Evolutionary conservation across 2,888 invertebrate species (phyloP).

Genomic region (Leucoptera coffeella): DNA sequence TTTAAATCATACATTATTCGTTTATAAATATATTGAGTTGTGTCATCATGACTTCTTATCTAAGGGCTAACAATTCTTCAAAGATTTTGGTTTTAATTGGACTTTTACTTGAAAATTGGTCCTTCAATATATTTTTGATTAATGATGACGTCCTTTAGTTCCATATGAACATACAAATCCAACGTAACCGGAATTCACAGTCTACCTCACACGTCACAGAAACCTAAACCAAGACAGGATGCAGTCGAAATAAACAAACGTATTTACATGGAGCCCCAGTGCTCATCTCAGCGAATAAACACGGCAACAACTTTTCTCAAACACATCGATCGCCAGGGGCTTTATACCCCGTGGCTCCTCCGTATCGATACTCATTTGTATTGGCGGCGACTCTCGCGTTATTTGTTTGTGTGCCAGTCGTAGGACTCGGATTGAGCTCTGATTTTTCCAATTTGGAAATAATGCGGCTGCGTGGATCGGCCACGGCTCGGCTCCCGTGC

Average conservation of each 20-base stretch:
- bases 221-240: slow-evolving; percentile 6
- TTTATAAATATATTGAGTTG: too few species aligned
- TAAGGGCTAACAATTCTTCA: too few species aligned
- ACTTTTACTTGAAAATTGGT: too few species aligned
- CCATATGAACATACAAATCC: too few species aligned
- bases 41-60: too few species aligned
- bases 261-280: too few species aligned
- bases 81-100: too few species aligned
- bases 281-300: slow-evolving; percentile 41
- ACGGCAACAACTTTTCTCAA: slow-evolving; percentile 42
- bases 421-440: slow-evolving; percentile 39
- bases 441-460: slow-evolving; percentile 49
- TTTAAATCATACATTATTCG: too few species aligned
- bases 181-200: too few species aligned
- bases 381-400: slow-evolving; percentile 40
- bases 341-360: slow-evolving; percentile 21
- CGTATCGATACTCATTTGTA: slow-evolving; percentile 49
- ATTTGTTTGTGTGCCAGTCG: slow-evolving; percentile 48
- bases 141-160: too few species aligned
- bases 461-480: slow-evolving; percentile 39
- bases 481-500: slow-evolving; percentile 16
- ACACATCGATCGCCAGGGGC: slow-evolving; percentile 38
- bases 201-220: background rate
- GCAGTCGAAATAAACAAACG: slow-evolving; percentile 17
- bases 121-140: too few species aligned